Percentiles rank a stretch among this genome's conserved stretches.
phyloP scores from a whole-genome alignment of 2,888 invertebrate species.

The Sepioteuthis lessoniana region DNA sequence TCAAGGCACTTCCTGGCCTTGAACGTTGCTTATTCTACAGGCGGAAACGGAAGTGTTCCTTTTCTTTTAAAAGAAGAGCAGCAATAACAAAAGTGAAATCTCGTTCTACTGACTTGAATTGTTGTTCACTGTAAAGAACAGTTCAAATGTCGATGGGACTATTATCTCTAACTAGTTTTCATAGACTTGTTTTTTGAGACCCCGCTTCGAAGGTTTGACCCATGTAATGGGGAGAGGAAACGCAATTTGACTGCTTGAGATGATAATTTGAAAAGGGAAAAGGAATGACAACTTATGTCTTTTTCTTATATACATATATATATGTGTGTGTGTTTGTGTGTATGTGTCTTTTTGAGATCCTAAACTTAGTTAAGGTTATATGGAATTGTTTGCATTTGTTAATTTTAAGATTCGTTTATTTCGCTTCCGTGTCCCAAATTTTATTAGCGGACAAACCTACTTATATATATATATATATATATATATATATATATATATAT shows the following conservation, averaged over 20 bases:
- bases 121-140: background rate
- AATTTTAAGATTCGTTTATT: background rate
- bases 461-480: conserved; percentile 34
- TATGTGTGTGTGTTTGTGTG: too few species aligned
- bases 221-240: background rate
- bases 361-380: background rate
- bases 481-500: too few species aligned
- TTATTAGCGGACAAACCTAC: too few species aligned
- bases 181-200: background rate
- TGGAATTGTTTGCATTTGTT: background rate
- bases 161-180: background rate
- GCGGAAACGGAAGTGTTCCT: background rate
- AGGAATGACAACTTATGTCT: background rate
- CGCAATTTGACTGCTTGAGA: background rate
- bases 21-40: background rate
- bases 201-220: background rate
- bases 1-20: conserved; percentile 20
- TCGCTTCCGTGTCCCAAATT: background rate
- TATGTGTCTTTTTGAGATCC: background rate
- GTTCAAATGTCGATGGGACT: background rate
- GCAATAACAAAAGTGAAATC: background rate
- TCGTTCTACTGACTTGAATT: background rate
- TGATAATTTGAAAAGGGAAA: background rate
- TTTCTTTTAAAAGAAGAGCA: background rate
- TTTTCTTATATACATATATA: too few species aligned